Base-by-base conservation (phyloP, 2,113 vertebrate genomes). In the Oreochromis aureus region DNA sequence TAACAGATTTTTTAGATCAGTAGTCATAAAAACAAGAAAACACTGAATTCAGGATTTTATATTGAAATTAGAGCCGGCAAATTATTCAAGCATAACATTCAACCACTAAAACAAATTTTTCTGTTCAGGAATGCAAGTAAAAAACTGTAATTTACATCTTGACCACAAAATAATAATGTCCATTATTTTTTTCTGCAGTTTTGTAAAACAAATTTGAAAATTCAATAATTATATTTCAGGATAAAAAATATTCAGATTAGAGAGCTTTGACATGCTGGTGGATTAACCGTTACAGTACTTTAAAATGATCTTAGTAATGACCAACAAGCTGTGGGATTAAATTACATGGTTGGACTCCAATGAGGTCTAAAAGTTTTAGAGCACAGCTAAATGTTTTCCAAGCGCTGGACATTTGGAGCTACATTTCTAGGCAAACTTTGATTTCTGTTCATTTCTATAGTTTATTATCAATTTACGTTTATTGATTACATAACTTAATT, bases 231-330 rank as follows among this genome's bases (percentile, higher is more conserved):
- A 0, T 69, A 41, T 18, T 69, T 69, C 0, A 69, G n/a, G 6
- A 2, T 69, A 41, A 69, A 22, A 9, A 15, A 69, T 41, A 69
- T 9, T 69, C 36, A 22, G 36, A 69, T 69, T 22, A 1, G n/a
- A 41, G 19, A 69, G 63, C 13, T 69, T 69, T 39, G 34, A 39
- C 18, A 66, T 3, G n/a, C 32, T 39, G 61, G 4, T 66, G 34
- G n/a, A 66, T 66, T 19, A 61, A 61, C 30, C 0, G 0, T 61
- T 61, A 34, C 30, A 4, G 58, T 61, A 34, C 30, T 61, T 61
- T 51, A 51, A 18, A 44, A 6, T 12, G 41, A 41, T 41, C 11
- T 11, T 41, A 15, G 53, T 55, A 56, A 5, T 59, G 24, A 32
- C 58, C 58, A 32, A 32, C 58, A 10, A 2, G 27, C 58, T 61